Percentiles rank a stretch among this genome's conserved stretches.
Conservation (phyloP, 2,113 vertebrate species). For the Rhinolophus sinicus region DNA sequence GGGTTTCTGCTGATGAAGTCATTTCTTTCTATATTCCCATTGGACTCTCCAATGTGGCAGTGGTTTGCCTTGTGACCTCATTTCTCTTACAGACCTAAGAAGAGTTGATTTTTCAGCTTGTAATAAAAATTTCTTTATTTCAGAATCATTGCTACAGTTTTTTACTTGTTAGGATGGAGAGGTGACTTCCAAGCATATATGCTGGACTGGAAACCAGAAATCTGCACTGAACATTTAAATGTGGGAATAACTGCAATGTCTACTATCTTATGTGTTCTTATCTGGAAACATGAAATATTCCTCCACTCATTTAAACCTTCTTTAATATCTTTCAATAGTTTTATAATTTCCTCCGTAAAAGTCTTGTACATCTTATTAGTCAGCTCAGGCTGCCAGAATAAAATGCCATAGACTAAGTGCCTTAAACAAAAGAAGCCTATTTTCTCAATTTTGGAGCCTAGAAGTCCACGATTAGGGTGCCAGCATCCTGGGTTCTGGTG, state of each 20-base stretch:
- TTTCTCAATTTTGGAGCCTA: not conserved
- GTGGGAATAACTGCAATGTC: not conserved
- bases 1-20: not conserved
- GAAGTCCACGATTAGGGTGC: not conserved
- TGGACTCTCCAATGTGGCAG: not conserved
- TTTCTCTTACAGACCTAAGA: not conserved
- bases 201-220: not conserved
- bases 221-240: not conserved
- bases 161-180: constrained; percentile 2
- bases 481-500: not conserved
- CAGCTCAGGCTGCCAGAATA: not conserved
- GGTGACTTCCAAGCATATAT: not conserved
- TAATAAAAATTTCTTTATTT: too few relatives aligned
- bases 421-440: not conserved
- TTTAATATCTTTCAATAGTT: not conserved
- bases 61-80: not conserved
- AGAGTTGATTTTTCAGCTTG: not conserved
- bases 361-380: not conserved
- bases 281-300: not conserved
- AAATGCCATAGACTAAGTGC: not conserved
- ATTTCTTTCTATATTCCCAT: not conserved
- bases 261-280: not conserved
- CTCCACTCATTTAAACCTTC: not conserved
- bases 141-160: not conserved
- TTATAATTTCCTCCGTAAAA: not conserved